Base-by-base conservation (phyloP, 2,113 vertebrate species). In the Megaptera novaeangliae region DNA sequence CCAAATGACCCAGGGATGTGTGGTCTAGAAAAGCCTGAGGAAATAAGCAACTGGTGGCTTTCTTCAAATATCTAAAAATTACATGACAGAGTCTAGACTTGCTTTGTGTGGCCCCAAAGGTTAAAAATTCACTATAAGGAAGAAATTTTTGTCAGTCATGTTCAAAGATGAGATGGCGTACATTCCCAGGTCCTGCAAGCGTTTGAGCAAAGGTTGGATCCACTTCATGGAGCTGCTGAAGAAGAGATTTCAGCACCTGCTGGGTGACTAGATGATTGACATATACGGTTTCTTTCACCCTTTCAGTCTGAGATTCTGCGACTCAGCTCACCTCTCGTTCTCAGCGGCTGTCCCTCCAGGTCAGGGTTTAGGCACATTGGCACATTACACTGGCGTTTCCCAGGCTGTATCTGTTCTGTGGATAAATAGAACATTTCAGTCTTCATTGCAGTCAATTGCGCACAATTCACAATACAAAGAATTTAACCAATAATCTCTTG, bases 381-480 rank as follows among this genome's bases (percentile, higher is more conserved):
- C 85, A 98, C 98, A 81, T 99, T 99, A 92, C 98, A 99, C 0
- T 98, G 98, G 89, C 99, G 98, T 96, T 99, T 99, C 95, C 99
- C 99, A 15, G 98, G 98, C 98, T 99, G 99, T 98, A 98, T 96
- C 98, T 99, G 99, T 98, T 99, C 99, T 99, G 99, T 99, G 98
- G 98, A 98, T 96, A 98, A 98, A 99, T 2, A 98, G 69, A 98
- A 82, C 95, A 97, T 97, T 98, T 98, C 97, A 98, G 89, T 64
- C 96, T 98, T 74, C 71, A 91, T 18, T 89, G 97, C 9, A 27
- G 91, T 44, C 72, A 89, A 66, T 21, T 57, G 8, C 95, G 18
- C 44, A 97, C 21, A 63, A 52, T 11, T n/a, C 12, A 96, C 36
- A 96, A 64, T 36, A 98, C 41, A 85, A 93, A 66, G 78, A 49